phyloP scores from a whole-genome alignment of 2,888 invertebrate species.

The Nysson spinosus region DNA sequence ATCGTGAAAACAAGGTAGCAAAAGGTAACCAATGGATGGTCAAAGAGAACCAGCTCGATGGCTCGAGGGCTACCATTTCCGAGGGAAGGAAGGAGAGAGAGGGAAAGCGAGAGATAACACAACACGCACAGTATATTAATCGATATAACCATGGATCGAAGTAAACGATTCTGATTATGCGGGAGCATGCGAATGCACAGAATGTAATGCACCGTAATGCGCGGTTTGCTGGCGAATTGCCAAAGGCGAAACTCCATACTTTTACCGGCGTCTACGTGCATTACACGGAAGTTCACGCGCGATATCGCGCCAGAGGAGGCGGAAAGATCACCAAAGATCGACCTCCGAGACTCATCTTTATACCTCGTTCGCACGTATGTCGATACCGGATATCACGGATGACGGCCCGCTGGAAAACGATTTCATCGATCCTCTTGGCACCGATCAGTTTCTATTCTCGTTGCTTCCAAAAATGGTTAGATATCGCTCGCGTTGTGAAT shows the following conservation, averaged over 20 bases:
- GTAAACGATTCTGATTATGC: conserved; percentile 50
- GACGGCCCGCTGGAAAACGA: too few species aligned
- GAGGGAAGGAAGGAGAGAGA: too few species aligned
- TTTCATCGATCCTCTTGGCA: too few species aligned
- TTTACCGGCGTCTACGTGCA: conserved; percentile 16
- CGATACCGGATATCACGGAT: conserved; percentile 19
- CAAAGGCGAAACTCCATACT: conserved; percentile 6
- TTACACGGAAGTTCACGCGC: conserved; percentile 15
- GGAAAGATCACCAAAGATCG: conserved; percentile 19
- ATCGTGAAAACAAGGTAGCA: conserved; percentile 6
- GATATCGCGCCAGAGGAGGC: conserved; percentile 22
- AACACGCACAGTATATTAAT: conserved; percentile 25
- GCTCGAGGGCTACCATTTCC: background rate
- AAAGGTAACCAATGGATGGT: conserved; percentile 2
- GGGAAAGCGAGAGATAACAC: too few species aligned
- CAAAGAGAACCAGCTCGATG: conserved; percentile 8
- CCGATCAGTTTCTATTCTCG: too few species aligned
- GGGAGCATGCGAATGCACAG: conserved; percentile 12
- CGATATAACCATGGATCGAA: conserved; percentile 27
- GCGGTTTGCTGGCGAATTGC: conserved; percentile 22
- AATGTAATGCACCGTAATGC: conserved; percentile 30
- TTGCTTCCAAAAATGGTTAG: too few species aligned
- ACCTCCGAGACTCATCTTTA: conserved; percentile 25
- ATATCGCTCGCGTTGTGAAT: too few species aligned
- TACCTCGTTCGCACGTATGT: conserved; percentile 31